Evolutionary conservation across 2,113 vertebrate species (phyloP).

Genomic region (Colius striatus): DNA sequence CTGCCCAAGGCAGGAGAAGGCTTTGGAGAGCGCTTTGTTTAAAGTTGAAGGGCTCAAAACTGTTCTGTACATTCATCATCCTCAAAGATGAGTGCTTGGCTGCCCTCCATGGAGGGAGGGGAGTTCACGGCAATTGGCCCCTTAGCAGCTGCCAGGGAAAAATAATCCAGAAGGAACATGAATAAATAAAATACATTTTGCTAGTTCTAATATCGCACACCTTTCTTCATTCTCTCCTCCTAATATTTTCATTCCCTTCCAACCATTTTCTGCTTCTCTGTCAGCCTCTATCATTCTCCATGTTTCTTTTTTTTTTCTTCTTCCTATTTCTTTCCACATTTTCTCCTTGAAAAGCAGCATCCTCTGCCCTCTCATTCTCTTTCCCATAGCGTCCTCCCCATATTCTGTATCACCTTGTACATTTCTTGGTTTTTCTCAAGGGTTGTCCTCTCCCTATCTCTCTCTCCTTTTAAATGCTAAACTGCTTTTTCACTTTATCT

Average conservation of each 20-base stretch:
- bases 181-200: constrained; percentile 42
- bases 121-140: neutral
- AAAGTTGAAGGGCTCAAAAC: neutral
- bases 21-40: constrained; percentile 5
- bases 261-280: neutral
- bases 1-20: neutral
- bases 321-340: neutral
- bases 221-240: neutral
- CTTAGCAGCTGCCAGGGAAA: constrained; percentile 15
- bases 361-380: neutral
- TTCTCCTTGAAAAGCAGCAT: neutral
- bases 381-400: neutral
- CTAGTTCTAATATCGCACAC: neutral
- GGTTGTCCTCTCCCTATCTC: neutral
- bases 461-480: neutral
- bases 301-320: neutral
- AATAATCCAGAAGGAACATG: constrained; percentile 23
- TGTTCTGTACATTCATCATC: neutral
- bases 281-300: neutral
- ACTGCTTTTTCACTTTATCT: neutral
- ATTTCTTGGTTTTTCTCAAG: neutral
- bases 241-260: neutral
- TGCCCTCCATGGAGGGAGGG: neutral
- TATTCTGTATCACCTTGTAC: neutral
- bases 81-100: constrained; percentile 36